A percentile compares a stretch with the other conserved stretches of the same genome.
phyloP scores from a whole-genome alignment of 2,113 vertebrate species.

The Blennius ocellaris region DNA sequence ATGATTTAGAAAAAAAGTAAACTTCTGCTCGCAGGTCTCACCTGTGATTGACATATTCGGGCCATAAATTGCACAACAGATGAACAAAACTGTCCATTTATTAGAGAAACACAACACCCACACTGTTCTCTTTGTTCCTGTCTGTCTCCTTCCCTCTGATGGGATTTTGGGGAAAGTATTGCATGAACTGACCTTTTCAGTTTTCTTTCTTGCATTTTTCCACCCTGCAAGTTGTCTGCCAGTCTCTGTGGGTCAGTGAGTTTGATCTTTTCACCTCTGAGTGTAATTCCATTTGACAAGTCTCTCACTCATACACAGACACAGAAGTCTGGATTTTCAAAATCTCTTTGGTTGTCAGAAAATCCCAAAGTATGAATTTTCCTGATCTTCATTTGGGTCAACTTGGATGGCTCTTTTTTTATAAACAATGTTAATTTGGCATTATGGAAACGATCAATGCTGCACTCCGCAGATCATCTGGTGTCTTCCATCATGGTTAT shows the following conservation, averaged over 20 bases:
- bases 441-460: conserved; percentile 60
- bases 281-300: conserved; percentile 59
- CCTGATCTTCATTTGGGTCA: not conserved
- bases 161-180: conserved; percentile 49
- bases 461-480: conserved; percentile 61
- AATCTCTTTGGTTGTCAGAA: conserved; percentile 8
- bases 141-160: conserved; percentile 26
- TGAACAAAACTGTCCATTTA: conserved; percentile 74
- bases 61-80: conserved; percentile 86
- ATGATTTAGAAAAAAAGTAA: conserved; percentile 64
- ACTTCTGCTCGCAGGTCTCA: conserved; percentile 87
- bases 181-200: conserved; percentile 62
- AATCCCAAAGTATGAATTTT: not conserved
- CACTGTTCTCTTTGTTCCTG: conserved; percentile 8
- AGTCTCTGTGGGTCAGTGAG: conserved; percentile 34
- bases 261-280: conserved; percentile 62
- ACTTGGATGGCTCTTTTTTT: not conserved
- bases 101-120: conserved; percentile 10
- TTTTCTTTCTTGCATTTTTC: conserved; percentile 35
- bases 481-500: conserved; percentile 71
- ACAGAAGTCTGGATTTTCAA: not conserved
- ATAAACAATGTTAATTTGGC: conserved; percentile 34
- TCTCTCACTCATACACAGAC: conserved; percentile 5
- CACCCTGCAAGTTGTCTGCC: conserved; percentile 43
- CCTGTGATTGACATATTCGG: conserved; percentile 85